These are phyloP conservation scores for Himantopus leucocephalus DNA, from an alignment of 2,113 vertebrate species.

Conservation along the genomic window DNA sequence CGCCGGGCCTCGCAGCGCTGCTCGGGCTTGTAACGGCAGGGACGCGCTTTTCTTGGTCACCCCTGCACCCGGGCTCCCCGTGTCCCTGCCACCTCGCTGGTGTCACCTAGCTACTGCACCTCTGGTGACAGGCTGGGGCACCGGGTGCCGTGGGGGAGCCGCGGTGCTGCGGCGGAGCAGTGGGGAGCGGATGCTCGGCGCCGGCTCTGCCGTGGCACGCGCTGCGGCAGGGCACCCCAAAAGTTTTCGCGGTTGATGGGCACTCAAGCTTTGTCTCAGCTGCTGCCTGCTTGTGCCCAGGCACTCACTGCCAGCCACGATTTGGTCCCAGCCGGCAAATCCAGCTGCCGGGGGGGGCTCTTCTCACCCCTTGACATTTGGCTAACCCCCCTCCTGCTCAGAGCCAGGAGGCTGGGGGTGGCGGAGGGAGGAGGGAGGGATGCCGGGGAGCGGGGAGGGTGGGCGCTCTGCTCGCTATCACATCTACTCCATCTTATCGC, in stretches of 20 bases:
- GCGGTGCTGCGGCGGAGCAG: rapidly evolving
- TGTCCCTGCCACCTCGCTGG: background rate
- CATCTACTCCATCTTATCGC: conserved; percentile 82
- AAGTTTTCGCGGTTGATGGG: background rate
- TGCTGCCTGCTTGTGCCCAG: background rate
- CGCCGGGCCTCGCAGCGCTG: background rate
- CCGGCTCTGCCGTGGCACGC: rapidly evolving
- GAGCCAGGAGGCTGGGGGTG: conserved; percentile 7
- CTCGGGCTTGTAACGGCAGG: background rate
- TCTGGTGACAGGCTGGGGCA: background rate
- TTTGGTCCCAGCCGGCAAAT: background rate
- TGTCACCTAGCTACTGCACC: background rate
- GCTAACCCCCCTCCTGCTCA: conserved; percentile 70
- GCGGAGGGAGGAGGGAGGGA: background rate
- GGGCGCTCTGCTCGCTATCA: conserved; percentile 64
- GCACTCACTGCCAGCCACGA: background rate
- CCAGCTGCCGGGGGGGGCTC: conserved; percentile 64
- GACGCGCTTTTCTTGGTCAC: background rate
- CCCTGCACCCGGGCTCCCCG: background rate
- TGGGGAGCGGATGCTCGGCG: rapidly evolving
- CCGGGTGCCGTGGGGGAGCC: background rate
- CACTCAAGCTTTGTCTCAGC: background rate
- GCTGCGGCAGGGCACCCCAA: rapidly evolving
- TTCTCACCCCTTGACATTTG: conserved; percentile 84
- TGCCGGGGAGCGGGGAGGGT: conserved; percentile 1